Percentiles rank a stretch among this genome's conserved stretches.
phyloP scores from a whole-genome alignment of 2,888 invertebrate genomes.

The Cosmia pyralina region DNA sequence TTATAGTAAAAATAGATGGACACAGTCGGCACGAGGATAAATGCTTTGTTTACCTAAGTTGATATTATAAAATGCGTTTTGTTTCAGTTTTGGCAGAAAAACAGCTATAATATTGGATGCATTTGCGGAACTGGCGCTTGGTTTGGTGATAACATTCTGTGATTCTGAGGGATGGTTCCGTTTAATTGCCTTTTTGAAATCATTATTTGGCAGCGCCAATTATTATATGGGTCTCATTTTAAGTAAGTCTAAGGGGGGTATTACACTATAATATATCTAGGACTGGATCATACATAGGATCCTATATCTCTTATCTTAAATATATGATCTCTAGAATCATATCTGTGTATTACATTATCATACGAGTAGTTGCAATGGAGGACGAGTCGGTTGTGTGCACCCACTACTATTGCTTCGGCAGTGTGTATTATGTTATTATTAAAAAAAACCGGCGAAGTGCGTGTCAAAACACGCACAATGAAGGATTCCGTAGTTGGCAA shows the following conservation, averaged over 20 bases:
- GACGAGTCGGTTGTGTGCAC: no score
- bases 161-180: slow-evolving; percentile 84
- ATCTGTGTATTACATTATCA: no score
- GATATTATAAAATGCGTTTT: slow-evolving; percentile 15
- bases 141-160: slow-evolving; percentile 78
- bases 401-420: no score
- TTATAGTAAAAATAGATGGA: not conserved
- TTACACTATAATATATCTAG: no score
- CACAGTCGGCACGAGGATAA: not conserved
- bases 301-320: no score
- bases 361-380: no score
- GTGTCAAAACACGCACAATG: no score
- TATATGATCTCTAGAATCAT: no score
- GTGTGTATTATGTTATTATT: no score
- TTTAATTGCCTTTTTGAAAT: slow-evolving; percentile 80
- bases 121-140: slow-evolving; percentile 73
- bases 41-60: not conserved
- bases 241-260: slow-evolving; percentile 69
- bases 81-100: slow-evolving; percentile 83
- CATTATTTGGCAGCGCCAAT: slow-evolving; percentile 79
- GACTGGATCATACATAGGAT: no score
- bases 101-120: slow-evolving; percentile 74
- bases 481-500: no score
- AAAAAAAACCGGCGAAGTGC: no score
- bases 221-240: slow-evolving; percentile 79